phyloP scores from a whole-genome alignment of 2,888 invertebrate genomes.

The Philonicus albiceps region DNA sequence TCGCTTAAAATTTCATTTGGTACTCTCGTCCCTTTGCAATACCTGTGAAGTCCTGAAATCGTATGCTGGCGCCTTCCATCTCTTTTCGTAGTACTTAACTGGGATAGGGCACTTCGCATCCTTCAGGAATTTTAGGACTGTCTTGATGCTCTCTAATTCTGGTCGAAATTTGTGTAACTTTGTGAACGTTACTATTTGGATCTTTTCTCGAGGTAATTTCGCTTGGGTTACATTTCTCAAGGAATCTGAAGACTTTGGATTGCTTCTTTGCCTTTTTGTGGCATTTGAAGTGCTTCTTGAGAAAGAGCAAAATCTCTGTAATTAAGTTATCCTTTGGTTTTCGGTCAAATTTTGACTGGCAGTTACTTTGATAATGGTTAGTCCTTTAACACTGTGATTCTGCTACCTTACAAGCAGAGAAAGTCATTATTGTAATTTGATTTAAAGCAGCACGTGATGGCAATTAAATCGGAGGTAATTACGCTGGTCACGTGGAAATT shows the following conservation, averaged over 20 bases:
- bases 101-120: background rate
- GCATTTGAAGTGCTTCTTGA: background rate
- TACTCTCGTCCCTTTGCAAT: background rate
- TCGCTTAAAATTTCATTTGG: constrained; percentile 26
- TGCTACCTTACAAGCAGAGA: background rate
- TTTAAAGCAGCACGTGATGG: background rate
- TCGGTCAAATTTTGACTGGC: background rate
- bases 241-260: background rate
- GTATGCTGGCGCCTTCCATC: background rate
- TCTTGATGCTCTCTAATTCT: background rate
- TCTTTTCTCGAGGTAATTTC: background rate
- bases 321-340: background rate
- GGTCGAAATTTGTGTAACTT: background rate
- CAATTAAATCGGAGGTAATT: background rate
- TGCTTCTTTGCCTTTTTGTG: background rate
- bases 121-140: background rate
- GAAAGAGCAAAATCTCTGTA: background rate
- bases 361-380: background rate
- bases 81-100: background rate
- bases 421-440: background rate
- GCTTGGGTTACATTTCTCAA: background rate
- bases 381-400: background rate
- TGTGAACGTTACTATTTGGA: background rate
- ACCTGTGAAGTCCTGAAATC: background rate
- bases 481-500: background rate